Percentiles rank a stretch among this genome's conserved stretches.
These are phyloP conservation scores for Rachycentron canadum DNA, from an alignment of 2,797 vertebrate species.

Conservation along the genomic window DNA sequence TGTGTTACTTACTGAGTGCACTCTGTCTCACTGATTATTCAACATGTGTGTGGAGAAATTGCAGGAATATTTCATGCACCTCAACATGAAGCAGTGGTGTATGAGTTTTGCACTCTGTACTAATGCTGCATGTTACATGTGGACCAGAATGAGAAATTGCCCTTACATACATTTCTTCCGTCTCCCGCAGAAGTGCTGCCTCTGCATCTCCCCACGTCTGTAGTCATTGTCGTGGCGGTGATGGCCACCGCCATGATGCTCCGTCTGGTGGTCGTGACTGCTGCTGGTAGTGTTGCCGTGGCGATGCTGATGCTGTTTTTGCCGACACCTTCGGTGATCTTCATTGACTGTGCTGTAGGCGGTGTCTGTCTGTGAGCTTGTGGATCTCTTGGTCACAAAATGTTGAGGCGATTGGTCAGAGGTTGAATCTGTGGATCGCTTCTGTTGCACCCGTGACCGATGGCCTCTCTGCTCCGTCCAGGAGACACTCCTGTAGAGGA, in stretches of 20 bases:
- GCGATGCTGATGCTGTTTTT: constrained; percentile 30
- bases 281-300: constrained; percentile 16
- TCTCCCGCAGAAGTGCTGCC: constrained; percentile 93
- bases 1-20: not conserved
- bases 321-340: constrained; percentile 14
- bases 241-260: constrained; percentile 12
- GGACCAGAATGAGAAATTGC: constrained; percentile 72
- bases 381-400: constrained; percentile 42
- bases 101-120: not conserved
- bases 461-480: constrained; percentile 1
- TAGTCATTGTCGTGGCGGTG: constrained; percentile 56
- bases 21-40: not conserved
- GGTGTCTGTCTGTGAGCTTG: constrained; percentile 7
- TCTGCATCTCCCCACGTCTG: constrained; percentile 74
- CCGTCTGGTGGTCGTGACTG: constrained; percentile 13
- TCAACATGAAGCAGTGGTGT: not conserved
- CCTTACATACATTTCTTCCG: constrained; percentile 98
- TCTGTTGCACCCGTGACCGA: constrained; percentile 31
- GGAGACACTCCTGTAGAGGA: constrained; percentile 87
- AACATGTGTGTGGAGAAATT: not conserved
- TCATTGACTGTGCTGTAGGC: not conserved
- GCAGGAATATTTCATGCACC: constrained; percentile 4
- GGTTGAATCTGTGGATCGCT: constrained; percentile 52
- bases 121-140: constrained; percentile 6
- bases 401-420: constrained; percentile 9